Percentiles rank a stretch among this genome's conserved stretches.
These are phyloP conservation scores for Halictus rubicundus DNA, from an alignment of 1,140 invertebrate species.

Conservation along the genomic window DNA sequence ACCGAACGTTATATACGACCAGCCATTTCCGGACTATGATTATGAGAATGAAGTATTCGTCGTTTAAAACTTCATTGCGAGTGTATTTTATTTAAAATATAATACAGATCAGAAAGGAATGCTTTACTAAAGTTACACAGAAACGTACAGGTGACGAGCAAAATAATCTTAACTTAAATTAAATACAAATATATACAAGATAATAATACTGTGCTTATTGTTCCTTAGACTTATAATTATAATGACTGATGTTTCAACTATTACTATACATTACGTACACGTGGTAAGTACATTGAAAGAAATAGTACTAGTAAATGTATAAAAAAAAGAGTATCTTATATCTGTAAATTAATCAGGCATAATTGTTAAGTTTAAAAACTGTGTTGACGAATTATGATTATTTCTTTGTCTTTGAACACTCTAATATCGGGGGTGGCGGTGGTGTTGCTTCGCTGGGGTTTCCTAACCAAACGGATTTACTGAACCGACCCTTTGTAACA, in stretches of 20 bases:
- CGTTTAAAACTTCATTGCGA: background rate
- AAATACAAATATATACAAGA: slow-evolving; percentile 17
- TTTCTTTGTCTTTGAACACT: slow-evolving; percentile 67
- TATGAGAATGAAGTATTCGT: background rate
- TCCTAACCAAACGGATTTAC: slow-evolving; percentile 74
- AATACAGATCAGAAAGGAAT: slow-evolving; percentile 23
- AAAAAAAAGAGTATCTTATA: background rate
- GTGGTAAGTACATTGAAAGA: background rate
- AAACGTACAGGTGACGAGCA: background rate
- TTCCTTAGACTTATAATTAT: slow-evolving; percentile 8
- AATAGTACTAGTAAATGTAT: slow-evolving; percentile 24
- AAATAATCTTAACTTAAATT: background rate
- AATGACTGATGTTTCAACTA: slow-evolving; percentile 14
- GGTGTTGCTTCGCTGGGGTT: slow-evolving; percentile 71
- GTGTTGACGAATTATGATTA: slow-evolving; percentile 46
- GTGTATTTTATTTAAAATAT: slow-evolving; percentile 22
- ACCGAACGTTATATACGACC: background rate
- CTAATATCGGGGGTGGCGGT: slow-evolving; percentile 66
- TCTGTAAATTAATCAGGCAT: background rate
- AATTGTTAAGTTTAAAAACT: background rate
- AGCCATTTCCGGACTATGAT: background rate
- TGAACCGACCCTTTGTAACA: slow-evolving; percentile 76
- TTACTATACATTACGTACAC: slow-evolving; percentile 13
- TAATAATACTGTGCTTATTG: background rate
- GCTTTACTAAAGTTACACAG: slow-evolving; percentile 4